These are phyloP conservation scores for Spilogale gracilis DNA, from an alignment of 2,113 vertebrate species.

Conservation along the genomic window DNA sequence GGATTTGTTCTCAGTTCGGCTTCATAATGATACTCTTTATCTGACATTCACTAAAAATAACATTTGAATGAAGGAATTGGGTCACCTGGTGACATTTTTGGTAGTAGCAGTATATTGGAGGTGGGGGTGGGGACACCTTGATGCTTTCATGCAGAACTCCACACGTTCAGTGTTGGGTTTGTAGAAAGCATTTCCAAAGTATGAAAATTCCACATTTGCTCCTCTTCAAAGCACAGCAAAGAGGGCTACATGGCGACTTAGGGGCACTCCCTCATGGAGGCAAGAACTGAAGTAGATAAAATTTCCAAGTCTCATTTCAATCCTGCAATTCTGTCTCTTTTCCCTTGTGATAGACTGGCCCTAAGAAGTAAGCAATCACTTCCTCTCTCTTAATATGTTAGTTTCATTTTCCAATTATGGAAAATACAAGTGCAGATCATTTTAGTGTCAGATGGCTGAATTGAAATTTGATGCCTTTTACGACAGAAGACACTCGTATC, in stretches of 20 bases:
- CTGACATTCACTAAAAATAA: slow-evolving; percentile 89
- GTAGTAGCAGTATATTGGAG: slow-evolving; percentile 79
- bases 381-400: slow-evolving; percentile 33
- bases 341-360: not conserved
- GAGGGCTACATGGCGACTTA: not conserved
- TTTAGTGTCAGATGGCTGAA: slow-evolving; percentile 19
- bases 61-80: slow-evolving; percentile 89
- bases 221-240: slow-evolving; percentile 22
- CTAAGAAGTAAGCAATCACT: not conserved
- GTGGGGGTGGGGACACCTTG: slow-evolving; percentile 37
- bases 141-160: not conserved
- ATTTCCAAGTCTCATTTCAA: slow-evolving; percentile 12
- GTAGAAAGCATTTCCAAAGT: slow-evolving; percentile 37
- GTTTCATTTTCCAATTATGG: slow-evolving; percentile 42
- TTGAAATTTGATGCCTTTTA: slow-evolving; percentile 55
- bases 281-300: not conserved
- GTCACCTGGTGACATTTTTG: slow-evolving; percentile 87
- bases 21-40: slow-evolving; percentile 83
- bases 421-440: slow-evolving; percentile 32
- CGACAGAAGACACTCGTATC: slow-evolving; percentile 31
- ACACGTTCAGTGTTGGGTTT: not conserved
- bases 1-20: slow-evolving; percentile 77
- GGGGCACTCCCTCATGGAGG: not conserved
- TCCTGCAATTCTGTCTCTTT: not conserved
- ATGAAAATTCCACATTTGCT: slow-evolving; percentile 31